Evolutionary conservation across 2,113 vertebrate species (phyloP).

Genomic region (Catharus minimus): DNA sequence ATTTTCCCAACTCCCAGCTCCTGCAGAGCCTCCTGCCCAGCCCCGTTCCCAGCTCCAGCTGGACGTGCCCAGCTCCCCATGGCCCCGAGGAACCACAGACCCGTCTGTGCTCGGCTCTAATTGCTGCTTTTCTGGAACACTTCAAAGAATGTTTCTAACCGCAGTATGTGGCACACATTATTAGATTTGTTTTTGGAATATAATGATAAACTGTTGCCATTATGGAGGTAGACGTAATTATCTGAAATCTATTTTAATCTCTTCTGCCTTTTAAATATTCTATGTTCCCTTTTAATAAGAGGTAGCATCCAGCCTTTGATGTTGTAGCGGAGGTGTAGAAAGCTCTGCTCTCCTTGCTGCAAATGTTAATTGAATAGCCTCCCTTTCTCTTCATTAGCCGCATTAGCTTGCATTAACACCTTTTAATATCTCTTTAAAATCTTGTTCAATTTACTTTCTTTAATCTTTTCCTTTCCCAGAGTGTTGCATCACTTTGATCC

Average conservation of each 20-base stretch:
- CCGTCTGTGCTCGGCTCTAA: not conserved
- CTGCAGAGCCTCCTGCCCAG: not conserved
- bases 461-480: slow-evolving; percentile 80
- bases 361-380: slow-evolving; percentile 79
- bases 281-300: slow-evolving; percentile 76
- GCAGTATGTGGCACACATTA: slow-evolving; percentile 14
- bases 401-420: slow-evolving; percentile 80
- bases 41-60: not conserved
- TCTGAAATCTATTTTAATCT: slow-evolving; percentile 77
- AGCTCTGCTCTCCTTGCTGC: slow-evolving; percentile 68
- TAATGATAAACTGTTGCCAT: slow-evolving; percentile 73
- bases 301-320: slow-evolving; percentile 78
- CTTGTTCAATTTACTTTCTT: slow-evolving; percentile 81
- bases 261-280: slow-evolving; percentile 75
- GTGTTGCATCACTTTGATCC: slow-evolving; percentile 82
- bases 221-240: slow-evolving; percentile 71
- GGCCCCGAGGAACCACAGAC: not conserved
- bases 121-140: slow-evolving; percentile 17
- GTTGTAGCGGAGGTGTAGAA: slow-evolving; percentile 72
- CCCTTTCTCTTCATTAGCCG: slow-evolving; percentile 78
- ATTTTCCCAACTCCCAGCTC: no score
- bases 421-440: slow-evolving; percentile 86
- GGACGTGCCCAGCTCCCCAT: not conserved
- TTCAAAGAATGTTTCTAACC: slow-evolving; percentile 51
- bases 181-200: slow-evolving; percentile 67